Evolutionary conservation across 1,140 invertebrate species (phyloP), one percentile per base, ranked within the genome.

Genomic region (Pseudachorutes palmiensis): DNA sequence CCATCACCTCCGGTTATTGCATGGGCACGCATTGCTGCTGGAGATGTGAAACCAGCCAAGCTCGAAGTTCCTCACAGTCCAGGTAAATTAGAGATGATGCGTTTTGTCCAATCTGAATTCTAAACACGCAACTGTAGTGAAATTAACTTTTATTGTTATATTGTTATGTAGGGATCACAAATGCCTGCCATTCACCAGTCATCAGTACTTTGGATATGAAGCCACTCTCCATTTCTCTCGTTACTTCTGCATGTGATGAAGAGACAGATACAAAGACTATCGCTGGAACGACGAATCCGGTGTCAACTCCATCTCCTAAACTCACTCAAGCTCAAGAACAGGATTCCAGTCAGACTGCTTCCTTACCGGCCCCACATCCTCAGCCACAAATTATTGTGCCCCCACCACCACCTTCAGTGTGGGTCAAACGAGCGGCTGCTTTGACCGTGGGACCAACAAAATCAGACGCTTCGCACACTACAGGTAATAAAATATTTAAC

Each of bases 1-100:
- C 51, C 51, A 5, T 55, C 51, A 5, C 51, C 51, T 14, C 12
- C 51, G 9, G 51, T 55, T 22, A 55, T 55, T 5, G 51, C 51
- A 5, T 55, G 51, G 51, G 51, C 51, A 55, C 12, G 51, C 9
- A 55, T 55, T 55, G 51, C 51, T 14, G 51, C 51, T 55, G 51
- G 51, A 55, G 51, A 55, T n/a, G n/a, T n/a, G 24, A 55, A 55
- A 55, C 51, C 51, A 55, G 9, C 51, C 9, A 55, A 55, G 51
- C 51, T 5, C 24, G 51, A 55, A 14, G 51, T 55, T 55, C 24
- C 51, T 16, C 51, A 55, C 3, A 55, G 12, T 55, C 24, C 51
- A 55, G 51, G 51, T 55, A 55, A 55, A 19, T 16, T 9, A 19
- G 9, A 12, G 36, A 45, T 19, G 36, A 45, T 45, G 36, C n/a